Conservation (phyloP, 1,140 invertebrate genomes). For the Paracyclopina nana region DNA sequence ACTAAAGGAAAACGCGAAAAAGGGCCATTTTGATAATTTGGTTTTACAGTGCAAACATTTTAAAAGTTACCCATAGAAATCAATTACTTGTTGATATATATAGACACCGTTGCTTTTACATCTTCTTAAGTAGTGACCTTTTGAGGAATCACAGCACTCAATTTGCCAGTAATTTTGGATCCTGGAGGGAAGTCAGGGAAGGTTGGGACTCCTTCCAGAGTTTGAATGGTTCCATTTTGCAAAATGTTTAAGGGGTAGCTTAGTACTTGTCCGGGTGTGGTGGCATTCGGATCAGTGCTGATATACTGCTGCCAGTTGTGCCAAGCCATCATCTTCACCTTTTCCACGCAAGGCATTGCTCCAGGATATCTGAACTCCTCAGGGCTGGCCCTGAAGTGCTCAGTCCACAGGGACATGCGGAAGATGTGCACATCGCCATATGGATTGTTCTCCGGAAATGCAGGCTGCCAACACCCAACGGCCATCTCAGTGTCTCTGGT, state of each 20-base stretch:
- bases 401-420: constrained; percentile 19
- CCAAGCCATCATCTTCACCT: background rate
- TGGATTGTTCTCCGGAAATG: background rate
- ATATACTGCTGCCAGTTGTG: constrained; percentile 7
- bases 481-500: constrained; percentile 18
- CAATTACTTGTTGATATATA: too few species aligned
- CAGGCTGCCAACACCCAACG: constrained; percentile 17
- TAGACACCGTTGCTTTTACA: too few species aligned
- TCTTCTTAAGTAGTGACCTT: constrained; percentile 8
- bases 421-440: constrained; percentile 20
- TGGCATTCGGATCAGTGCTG: background rate
- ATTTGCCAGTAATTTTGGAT: constrained; percentile 3
- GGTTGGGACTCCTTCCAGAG: background rate
- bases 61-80: too few species aligned
- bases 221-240: background rate
- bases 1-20: too few species aligned
- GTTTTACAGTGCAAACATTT: too few species aligned
- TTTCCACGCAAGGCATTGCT: constrained; percentile 2
- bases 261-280: background rate
- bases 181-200: background rate
- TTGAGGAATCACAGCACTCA: constrained; percentile 9
- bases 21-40: too few species aligned
- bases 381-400: constrained; percentile 16
- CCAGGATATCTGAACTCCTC: background rate
- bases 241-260: constrained; percentile 2